Evolutionary conservation across 1,140 invertebrate genomes (phyloP).

Genomic region (Globodera ellingtonae): DNA sequence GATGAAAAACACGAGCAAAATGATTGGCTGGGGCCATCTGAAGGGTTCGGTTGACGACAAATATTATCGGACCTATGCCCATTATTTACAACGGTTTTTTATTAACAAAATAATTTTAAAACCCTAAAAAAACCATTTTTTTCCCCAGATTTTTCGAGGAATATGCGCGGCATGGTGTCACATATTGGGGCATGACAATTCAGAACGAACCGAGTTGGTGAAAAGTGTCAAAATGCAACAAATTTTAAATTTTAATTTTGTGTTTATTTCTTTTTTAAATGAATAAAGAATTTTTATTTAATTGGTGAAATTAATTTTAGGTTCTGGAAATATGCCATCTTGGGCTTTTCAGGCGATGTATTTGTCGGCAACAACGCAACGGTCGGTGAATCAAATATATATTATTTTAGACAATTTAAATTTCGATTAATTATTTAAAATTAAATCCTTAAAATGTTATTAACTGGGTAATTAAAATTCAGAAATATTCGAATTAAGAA

Average conservation of each 20-base stretch:
- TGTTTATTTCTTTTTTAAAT: too few species aligned
- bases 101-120: not conserved
- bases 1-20: conserved; percentile 83
- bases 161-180: conserved; percentile 69
- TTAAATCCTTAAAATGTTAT: too few species aligned
- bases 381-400: not conserved
- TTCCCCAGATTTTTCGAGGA: conserved; percentile 72
- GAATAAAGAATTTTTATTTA: too few species aligned
- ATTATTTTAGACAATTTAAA: too few species aligned
- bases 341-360: conserved; percentile 76
- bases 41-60: conserved; percentile 69
- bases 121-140: not conserved
- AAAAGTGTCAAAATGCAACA: not conserved
- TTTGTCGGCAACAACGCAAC: conserved; percentile 72
- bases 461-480: too few species aligned
- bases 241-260: too few species aligned
- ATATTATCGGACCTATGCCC: conserved; percentile 79
- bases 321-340: conserved; percentile 61
- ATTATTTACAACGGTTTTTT: conserved; percentile 76
- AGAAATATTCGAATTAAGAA: too few species aligned
- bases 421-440: too few species aligned
- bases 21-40: conserved; percentile 70
- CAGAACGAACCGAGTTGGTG: conserved; percentile 70
- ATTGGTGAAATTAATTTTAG: not conserved
- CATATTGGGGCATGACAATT: conserved; percentile 73